These are phyloP conservation scores for Alectura lathami DNA, from an alignment of 2,113 vertebrate genomes.

Conservation along the genomic window DNA sequence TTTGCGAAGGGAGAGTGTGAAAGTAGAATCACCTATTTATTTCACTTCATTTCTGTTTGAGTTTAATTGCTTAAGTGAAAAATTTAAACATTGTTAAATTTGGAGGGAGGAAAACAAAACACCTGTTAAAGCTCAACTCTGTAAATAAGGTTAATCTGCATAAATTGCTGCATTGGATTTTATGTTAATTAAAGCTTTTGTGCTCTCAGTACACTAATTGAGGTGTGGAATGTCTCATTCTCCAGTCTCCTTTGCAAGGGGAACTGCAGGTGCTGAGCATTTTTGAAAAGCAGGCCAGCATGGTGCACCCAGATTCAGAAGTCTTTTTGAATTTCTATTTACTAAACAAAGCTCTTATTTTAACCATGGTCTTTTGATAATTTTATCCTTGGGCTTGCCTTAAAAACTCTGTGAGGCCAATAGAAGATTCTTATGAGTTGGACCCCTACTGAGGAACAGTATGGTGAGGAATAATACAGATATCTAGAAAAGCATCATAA, in stretches of 20 bases:
- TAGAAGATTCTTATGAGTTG: not conserved
- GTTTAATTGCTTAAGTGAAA: slow-evolving; percentile 5
- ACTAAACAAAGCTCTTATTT: slow-evolving; percentile 47
- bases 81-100: not conserved
- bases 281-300: slow-evolving; percentile 42
- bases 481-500: not conserved
- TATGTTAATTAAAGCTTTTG: slow-evolving; percentile 58
- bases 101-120: slow-evolving; percentile 18
- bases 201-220: slow-evolving; percentile 40
- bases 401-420: not conserved
- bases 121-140: slow-evolving; percentile 36
- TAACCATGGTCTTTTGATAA: not conserved
- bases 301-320: slow-evolving; percentile 14
- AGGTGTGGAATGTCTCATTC: slow-evolving; percentile 45
- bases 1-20: not conserved
- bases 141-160: slow-evolving; percentile 49
- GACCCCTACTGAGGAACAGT: not conserved
- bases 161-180: slow-evolving; percentile 20
- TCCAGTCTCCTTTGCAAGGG: not conserved
- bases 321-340: slow-evolving; percentile 47
- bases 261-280: slow-evolving; percentile 33
- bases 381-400: not conserved
- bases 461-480: not conserved
- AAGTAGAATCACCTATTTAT: not conserved
- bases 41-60: slow-evolving; percentile 5